Percentiles rank a stretch among this genome's conserved stretches.
Evolutionary conservation across 2,888 invertebrate genomes (phyloP).

Genomic region (Hofmannophila pseudospretella): DNA sequence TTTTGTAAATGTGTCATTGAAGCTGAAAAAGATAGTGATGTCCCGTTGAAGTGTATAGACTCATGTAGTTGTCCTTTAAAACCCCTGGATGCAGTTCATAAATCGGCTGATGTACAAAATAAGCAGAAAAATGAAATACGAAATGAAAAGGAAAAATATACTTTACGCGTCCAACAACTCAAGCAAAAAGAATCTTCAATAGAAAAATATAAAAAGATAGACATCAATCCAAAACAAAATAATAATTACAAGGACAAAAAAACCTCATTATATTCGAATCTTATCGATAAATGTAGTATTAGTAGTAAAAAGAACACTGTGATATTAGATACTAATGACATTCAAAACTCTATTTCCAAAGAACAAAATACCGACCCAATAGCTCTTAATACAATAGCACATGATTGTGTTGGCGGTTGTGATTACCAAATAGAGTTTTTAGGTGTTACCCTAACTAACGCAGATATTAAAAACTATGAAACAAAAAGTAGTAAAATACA

Average conservation of each 20-base stretch:
- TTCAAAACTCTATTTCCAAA: slow-evolving; percentile 11
- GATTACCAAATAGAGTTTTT: slow-evolving; percentile 54
- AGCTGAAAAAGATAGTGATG: not conserved
- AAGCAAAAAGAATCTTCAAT: no score
- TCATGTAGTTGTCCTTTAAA: slow-evolving; percentile 24
- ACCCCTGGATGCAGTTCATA: not conserved
- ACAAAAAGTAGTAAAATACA: slow-evolving; percentile 8
- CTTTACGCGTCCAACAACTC: no score
- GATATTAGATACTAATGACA: slow-evolving; percentile 12
- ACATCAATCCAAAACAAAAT: no score
- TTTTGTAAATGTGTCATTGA: slow-evolving; percentile 27
- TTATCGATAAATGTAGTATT: no score
- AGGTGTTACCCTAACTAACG: slow-evolving; percentile 54
- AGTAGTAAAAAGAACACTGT: not conserved
- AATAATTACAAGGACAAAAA: no score
- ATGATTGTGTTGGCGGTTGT: slow-evolving; percentile 31
- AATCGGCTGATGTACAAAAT: not conserved
- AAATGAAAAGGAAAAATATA: not conserved
- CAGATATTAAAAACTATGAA: slow-evolving; percentile 10
- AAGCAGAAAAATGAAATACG: not conserved
- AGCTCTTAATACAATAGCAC: not conserved
- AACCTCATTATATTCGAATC: not conserved
- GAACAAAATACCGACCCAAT: not conserved
- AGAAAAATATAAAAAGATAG: no score
- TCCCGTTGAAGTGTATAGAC: slow-evolving; percentile 25